Evolutionary conservation across 2,888 invertebrate genomes (phyloP).

Genomic region (Epinotia brunnichana): DNA sequence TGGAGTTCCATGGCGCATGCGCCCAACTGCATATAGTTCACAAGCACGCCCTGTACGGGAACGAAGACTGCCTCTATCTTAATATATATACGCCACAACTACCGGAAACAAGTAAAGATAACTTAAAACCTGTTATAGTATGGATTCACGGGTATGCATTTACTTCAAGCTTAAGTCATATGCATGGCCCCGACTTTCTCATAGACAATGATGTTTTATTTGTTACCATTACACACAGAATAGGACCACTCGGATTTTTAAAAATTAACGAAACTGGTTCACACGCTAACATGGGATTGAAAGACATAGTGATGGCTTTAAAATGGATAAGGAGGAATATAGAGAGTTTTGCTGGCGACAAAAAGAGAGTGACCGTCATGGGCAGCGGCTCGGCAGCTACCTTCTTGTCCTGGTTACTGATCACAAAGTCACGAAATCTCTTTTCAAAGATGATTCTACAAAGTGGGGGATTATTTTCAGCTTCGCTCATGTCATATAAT

Average conservation of each 20-base stretch:
- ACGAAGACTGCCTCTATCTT: slow-evolving; percentile 86
- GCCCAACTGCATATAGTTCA: slow-evolving; percentile 84
- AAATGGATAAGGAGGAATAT: slow-evolving; percentile 74
- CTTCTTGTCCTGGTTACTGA: slow-evolving; percentile 65
- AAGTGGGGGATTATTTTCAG: slow-evolving; percentile 72
- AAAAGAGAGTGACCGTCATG: slow-evolving; percentile 69
- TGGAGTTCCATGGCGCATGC: slow-evolving; percentile 79
- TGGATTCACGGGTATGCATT: slow-evolving; percentile 79
- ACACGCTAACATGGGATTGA: slow-evolving; percentile 76
- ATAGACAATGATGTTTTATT: slow-evolving; percentile 72
- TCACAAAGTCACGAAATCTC: slow-evolving; percentile 64
- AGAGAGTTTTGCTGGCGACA: slow-evolving; percentile 69
- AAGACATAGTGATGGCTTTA: slow-evolving; percentile 74
- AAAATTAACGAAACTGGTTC: slow-evolving; percentile 65
- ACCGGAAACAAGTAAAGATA: slow-evolving; percentile 51
- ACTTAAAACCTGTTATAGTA: slow-evolving; percentile 65
- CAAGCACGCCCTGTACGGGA: slow-evolving; percentile 69
- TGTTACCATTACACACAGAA: slow-evolving; percentile 69
- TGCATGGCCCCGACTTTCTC: slow-evolving; percentile 75
- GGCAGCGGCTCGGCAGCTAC: slow-evolving; percentile 73
- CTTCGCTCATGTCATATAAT: slow-evolving; percentile 67
- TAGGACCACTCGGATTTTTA: slow-evolving; percentile 75
- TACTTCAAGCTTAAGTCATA: slow-evolving; percentile 73
- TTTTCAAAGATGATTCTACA: slow-evolving; percentile 77
- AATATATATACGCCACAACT: slow-evolving; percentile 86